A percentile compares a stretch with the other conserved stretches of the same genome.
phyloP scores from a whole-genome alignment of 2,888 invertebrate genomes.

The Heliconius sara region DNA sequence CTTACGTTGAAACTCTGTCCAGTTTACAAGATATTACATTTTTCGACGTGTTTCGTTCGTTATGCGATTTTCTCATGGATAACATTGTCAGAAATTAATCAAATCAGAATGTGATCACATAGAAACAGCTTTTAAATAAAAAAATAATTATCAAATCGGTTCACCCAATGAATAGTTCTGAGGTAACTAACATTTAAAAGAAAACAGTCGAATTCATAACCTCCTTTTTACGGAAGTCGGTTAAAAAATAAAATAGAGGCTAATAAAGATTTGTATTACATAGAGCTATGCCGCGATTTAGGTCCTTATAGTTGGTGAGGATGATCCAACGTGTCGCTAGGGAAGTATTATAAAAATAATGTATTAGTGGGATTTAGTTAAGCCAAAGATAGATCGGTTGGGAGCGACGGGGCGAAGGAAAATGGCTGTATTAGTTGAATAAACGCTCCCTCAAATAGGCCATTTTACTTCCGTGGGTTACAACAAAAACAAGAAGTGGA shows the following conservation, averaged over 20 bases:
- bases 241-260: neutral
- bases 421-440: slow-evolving; percentile 50
- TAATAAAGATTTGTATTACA: slow-evolving; percentile 27
- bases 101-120: too few species aligned
- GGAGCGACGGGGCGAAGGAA: slow-evolving; percentile 47
- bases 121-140: too few species aligned
- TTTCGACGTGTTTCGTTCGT: too few species aligned
- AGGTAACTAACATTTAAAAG: too few species aligned
- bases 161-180: too few species aligned
- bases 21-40: too few species aligned
- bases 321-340: slow-evolving; percentile 33
- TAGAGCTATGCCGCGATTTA: slow-evolving; percentile 7
- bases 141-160: too few species aligned
- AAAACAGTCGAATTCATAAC: too few species aligned
- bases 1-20: neutral
- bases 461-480: slow-evolving; percentile 30
- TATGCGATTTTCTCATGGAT: too few species aligned
- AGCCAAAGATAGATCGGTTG: slow-evolving; percentile 64
- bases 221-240: too few species aligned
- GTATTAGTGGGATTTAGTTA: slow-evolving; percentile 66
- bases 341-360: slow-evolving; percentile 61
- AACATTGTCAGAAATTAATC: too few species aligned
- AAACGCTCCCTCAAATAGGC: slow-evolving; percentile 49
- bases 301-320: slow-evolving; percentile 31
- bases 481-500: slow-evolving; percentile 38